Conservation (phyloP, 53 echinoderm and acorn worm genomes). For the Antedon mediterranea region DNA sequence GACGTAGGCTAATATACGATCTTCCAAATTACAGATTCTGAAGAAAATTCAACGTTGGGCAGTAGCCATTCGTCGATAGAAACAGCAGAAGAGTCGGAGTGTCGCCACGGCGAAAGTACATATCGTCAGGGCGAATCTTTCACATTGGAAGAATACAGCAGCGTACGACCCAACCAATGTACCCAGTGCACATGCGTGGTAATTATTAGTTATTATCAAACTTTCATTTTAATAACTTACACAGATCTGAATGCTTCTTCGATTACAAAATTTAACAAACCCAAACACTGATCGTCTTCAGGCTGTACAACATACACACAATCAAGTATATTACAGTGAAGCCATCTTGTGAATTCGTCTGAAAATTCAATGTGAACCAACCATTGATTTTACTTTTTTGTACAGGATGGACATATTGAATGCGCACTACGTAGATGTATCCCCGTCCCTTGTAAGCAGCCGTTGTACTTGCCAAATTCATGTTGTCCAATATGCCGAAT, state of each 20-base stretch:
- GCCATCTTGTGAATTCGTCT: too few relatives aligned
- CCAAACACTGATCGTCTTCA: too few relatives aligned
- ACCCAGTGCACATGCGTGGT: conserved; percentile 86
- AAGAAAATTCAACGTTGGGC: background rate
- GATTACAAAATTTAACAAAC: too few relatives aligned
- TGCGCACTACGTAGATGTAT: background rate
- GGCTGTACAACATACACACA: too few relatives aligned
- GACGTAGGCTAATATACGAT: too few relatives aligned
- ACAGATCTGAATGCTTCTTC: too few relatives aligned
- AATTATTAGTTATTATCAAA: background rate
- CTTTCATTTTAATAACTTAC: too few relatives aligned
- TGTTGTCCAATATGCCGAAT: conserved; percentile 80
- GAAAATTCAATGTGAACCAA: too few relatives aligned
- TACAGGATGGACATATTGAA: background rate
- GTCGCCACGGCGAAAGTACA: background rate
- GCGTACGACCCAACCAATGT: conserved; percentile 38
- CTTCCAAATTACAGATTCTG: background rate
- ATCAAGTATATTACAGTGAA: too few relatives aligned
- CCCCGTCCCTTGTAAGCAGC: conserved; percentile 30
- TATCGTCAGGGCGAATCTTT: background rate
- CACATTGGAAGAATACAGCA: background rate
- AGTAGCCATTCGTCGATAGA: background rate
- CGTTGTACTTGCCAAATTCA: conserved; percentile 33
- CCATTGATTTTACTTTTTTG: background rate
- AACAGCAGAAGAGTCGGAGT: background rate